These are phyloP conservation scores for Alethe diademata DNA, from an alignment of 2,113 vertebrate species.

Conservation along the genomic window DNA sequence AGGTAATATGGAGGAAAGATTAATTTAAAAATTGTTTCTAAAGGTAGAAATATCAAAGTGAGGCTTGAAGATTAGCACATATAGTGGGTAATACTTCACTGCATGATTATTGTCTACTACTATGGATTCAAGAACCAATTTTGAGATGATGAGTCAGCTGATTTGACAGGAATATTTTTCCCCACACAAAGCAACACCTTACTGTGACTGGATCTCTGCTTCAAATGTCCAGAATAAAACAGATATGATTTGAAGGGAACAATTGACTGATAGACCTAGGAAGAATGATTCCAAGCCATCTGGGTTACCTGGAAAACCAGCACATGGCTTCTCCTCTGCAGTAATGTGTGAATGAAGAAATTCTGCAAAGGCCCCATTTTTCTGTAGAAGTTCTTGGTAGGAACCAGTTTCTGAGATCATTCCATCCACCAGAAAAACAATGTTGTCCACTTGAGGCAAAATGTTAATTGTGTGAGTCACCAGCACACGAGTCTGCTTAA, in stretches of 20 bases:
- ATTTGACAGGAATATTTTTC: not conserved
- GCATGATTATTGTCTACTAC: not conserved
- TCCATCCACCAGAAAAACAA: slow-evolving; percentile 86
- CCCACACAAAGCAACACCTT: not conserved
- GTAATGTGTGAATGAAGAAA: slow-evolving; percentile 71
- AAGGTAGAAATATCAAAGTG: not conserved
- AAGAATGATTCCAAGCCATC: not conserved
- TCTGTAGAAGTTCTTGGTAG: slow-evolving; percentile 86
- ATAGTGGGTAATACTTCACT: not conserved
- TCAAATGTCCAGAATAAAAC: not conserved
- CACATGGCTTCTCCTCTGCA: not conserved
- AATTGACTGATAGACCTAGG: not conserved
- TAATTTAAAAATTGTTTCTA: not conserved
- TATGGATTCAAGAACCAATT: not conserved
- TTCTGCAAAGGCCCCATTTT: slow-evolving; percentile 84
- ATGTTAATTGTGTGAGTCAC: slow-evolving; percentile 87
- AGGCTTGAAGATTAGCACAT: not conserved
- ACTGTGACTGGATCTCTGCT: not conserved
- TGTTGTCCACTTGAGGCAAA: slow-evolving; percentile 87
- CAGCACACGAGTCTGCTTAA: slow-evolving; percentile 87
- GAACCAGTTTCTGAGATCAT: slow-evolving; percentile 88
- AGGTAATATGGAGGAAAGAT: not conserved
- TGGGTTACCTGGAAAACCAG: slow-evolving; percentile 18
- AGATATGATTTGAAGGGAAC: not conserved
- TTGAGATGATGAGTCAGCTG: not conserved